phyloP scores from a whole-genome alignment of 2,888 invertebrate genomes.

The Panzeria rudis region DNA sequence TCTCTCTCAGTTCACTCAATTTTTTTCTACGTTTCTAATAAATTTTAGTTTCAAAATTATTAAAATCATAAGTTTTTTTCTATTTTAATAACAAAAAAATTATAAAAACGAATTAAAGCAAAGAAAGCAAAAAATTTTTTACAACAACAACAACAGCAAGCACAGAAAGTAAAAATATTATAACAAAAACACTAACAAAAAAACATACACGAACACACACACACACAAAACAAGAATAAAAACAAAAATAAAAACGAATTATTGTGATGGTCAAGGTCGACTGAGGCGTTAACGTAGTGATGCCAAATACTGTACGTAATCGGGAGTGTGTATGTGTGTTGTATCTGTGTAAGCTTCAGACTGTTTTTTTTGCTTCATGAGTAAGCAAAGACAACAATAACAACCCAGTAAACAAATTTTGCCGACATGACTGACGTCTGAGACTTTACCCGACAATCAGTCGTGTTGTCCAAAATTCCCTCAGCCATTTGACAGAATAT shows the following conservation, averaged over 20 bases:
- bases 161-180: conserved; percentile 56
- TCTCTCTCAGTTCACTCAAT: not conserved
- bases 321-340: not conserved
- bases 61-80: conserved; percentile 36
- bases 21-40: conserved; percentile 1
- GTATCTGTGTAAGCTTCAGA: conserved; percentile 7
- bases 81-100: conserved; percentile 40
- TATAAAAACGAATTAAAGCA: conserved; percentile 34
- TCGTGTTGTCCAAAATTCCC: too few species aligned
- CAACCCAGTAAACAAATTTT: too few species aligned
- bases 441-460: too few species aligned
- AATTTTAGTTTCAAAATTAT: conserved; percentile 37
- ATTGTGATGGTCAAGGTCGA: conserved; percentile 82
- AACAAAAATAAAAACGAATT: conserved; percentile 77
- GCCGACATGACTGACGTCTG: too few species aligned
- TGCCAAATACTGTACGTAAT: conserved; percentile 34
- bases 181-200: not conserved
- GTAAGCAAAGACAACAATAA: conserved; percentile 38
- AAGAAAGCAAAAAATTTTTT: not conserved
- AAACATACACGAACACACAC: not conserved
- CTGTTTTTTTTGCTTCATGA: conserved; percentile 20
- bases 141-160: conserved; percentile 33
- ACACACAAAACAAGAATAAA: conserved; percentile 9
- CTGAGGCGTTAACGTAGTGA: conserved; percentile 75
- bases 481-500: too few species aligned